A percentile compares a stretch with the other conserved stretches of the same genome.
Conservation (phyloP, 23 tunicate species). For the Phallusia fumigata region DNA sequence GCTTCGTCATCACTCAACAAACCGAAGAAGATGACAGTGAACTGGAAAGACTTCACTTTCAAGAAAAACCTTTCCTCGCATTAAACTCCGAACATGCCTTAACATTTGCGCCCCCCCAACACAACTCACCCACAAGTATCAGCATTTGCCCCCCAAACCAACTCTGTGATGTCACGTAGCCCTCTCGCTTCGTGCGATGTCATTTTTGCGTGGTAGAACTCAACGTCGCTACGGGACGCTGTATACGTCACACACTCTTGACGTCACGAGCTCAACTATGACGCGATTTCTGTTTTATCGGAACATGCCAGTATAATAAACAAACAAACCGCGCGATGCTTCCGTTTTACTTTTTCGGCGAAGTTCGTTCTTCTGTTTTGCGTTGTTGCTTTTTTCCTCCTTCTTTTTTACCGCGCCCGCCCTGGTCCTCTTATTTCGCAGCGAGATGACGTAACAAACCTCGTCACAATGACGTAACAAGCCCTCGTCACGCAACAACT, state of each 20-base stretch:
- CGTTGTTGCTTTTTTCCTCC: too few relatives aligned
- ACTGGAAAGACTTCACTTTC: constrained; percentile 88
- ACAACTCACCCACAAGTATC: neutral
- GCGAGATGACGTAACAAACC: neutral
- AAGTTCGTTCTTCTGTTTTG: too few relatives aligned
- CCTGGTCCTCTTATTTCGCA: neutral
- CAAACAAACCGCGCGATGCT: too few relatives aligned
- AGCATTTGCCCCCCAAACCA: neutral
- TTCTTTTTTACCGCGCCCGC: neutral
- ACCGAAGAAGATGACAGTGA: constrained; percentile 75
- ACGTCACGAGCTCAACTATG: too few relatives aligned
- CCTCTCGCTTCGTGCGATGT: neutral
- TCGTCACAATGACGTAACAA: too few relatives aligned
- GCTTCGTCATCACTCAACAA: constrained; percentile 45
- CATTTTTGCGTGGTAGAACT: neutral
- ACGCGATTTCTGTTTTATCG: too few relatives aligned
- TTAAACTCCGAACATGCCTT: neutral
- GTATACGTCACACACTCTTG: too few relatives aligned
- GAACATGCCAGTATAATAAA: too few relatives aligned
- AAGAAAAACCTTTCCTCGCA: constrained; percentile 74
- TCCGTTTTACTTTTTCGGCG: too few relatives aligned
- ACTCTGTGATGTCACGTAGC: neutral
- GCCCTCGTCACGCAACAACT: too few relatives aligned
- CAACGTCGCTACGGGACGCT: too few relatives aligned
- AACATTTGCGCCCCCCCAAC: neutral